phyloP scores from a whole-genome alignment of 2,113 vertebrate genomes.

The Sander vitreus region DNA sequence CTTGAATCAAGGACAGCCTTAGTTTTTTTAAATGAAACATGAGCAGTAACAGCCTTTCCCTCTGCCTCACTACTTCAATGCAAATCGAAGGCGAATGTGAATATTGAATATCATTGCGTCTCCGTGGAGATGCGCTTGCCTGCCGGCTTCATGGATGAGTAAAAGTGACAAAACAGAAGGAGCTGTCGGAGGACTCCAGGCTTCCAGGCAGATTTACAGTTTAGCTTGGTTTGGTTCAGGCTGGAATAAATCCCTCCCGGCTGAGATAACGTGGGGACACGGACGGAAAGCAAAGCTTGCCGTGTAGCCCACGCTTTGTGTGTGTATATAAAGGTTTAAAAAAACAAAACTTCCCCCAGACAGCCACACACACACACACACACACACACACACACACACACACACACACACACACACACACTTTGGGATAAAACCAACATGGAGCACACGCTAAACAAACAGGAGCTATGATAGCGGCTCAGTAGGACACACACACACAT shows the following conservation, averaged over 20 bases:
- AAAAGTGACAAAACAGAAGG: constrained; percentile 74
- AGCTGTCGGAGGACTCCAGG: constrained; percentile 69
- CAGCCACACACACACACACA: neutral
- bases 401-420: constrained; percentile 20
- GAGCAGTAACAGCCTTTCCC: constrained; percentile 47
- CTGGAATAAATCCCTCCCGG: constrained; percentile 73
- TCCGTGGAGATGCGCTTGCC: constrained; percentile 59
- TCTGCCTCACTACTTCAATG: constrained; percentile 37
- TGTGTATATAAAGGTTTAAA: constrained; percentile 63
- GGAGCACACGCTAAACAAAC: constrained; percentile 74
- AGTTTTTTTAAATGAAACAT: constrained; percentile 26
- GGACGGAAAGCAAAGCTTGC: constrained; percentile 58
- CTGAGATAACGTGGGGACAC: constrained; percentile 74
- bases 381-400: constrained; percentile 37
- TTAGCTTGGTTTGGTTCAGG: constrained; percentile 69
- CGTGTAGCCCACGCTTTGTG: constrained; percentile 72
- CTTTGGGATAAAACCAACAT: constrained; percentile 75
- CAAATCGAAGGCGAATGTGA: constrained; percentile 67
- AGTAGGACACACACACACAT: constrained; percentile 63
- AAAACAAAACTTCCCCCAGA: constrained; percentile 57
- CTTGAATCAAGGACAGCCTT: too few relatives aligned
- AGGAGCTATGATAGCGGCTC: constrained; percentile 74
- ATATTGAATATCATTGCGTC: constrained; percentile 69
- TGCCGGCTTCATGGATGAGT: constrained; percentile 73
- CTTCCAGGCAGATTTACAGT: constrained; percentile 80